Base-by-base conservation (phyloP, 2,888 invertebrate genomes). In the Macrophya alboannulata region DNA sequence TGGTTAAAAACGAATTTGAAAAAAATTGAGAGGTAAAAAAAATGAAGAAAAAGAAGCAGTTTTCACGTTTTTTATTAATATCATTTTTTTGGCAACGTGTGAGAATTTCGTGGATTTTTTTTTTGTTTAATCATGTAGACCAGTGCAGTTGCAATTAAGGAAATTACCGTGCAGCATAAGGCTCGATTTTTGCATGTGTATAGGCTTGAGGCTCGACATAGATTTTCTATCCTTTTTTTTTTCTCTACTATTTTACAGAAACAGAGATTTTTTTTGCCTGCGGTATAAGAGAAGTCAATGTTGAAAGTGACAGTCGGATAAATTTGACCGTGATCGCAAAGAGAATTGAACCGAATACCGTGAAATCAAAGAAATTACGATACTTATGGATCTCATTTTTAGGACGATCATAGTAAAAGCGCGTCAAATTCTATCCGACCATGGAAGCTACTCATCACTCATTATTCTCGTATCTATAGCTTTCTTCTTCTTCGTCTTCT, bases 331-430 rank as follows among this genome's bases (percentile, higher is more conserved):
- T 45, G 72, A 71, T 37, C 71, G 37, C 31, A 31, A 31, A 31
- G 31, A 71, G n/a, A 9, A 76, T 37, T 79, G 55, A 59, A 79
- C 79, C 79, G 55, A 40, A 37, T 12, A 76, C 17, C 62, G 4
- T 12, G 48, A 25, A 21, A 4, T 21, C 62, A 62, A 25, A 25
- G 25, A 62, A 62, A 62, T 15, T 21, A 21, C 10, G 9, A n/a
- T 5, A 43, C 37, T 8, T 5, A 40, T 6, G 21, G 43, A 1
- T 15, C 8, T 71, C 31, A 51, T 77, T 77, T 59, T 81, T 62
- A 81, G 81, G 59, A 40, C 81, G 59, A 17, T n/a, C n/a, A n/a
- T 21, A 62, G 81, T 81, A 81, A 81, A 81, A 81, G 81, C 81
- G 81, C 59, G 62, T 21, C 81, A 43, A 65, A 81, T 81, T 62